phyloP scores from a whole-genome alignment of 2,113 vertebrate species.

The Rallus limicola region DNA sequence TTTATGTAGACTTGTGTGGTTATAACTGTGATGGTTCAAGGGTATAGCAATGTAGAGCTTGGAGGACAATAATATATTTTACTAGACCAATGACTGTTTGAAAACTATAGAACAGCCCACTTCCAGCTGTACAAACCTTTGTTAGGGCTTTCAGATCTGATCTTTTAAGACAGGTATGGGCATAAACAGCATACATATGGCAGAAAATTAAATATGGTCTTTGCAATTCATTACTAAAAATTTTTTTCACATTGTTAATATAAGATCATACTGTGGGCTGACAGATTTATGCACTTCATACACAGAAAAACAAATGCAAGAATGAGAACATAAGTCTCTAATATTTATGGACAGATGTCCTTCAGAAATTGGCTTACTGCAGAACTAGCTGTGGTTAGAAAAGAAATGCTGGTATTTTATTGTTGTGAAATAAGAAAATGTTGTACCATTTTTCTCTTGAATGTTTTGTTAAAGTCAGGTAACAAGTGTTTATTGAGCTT shows the following conservation, averaged over 20 bases:
- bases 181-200: accelerated
- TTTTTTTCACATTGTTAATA: not conserved
- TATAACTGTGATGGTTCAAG: not conserved
- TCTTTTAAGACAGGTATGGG: not conserved
- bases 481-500: not conserved
- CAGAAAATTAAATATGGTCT: not conserved
- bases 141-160: not conserved
- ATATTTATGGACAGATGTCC: not conserved
- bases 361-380: not conserved
- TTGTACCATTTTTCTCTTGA: not conserved
- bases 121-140: not conserved
- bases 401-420: not conserved
- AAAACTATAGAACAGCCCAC: accelerated
- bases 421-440: not conserved
- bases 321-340: not conserved
- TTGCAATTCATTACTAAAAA: not conserved
- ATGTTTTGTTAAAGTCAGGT: not conserved
- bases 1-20: not conserved
- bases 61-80: not conserved
- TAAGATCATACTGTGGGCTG: not conserved
- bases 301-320: not conserved
- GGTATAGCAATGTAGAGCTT: not conserved
- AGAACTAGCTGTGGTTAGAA: not conserved
- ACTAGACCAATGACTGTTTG: not conserved
- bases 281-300: not conserved